These are phyloP conservation scores for Limnephilus auricula DNA, from an alignment of 2,888 invertebrate species.

Conservation along the genomic window DNA sequence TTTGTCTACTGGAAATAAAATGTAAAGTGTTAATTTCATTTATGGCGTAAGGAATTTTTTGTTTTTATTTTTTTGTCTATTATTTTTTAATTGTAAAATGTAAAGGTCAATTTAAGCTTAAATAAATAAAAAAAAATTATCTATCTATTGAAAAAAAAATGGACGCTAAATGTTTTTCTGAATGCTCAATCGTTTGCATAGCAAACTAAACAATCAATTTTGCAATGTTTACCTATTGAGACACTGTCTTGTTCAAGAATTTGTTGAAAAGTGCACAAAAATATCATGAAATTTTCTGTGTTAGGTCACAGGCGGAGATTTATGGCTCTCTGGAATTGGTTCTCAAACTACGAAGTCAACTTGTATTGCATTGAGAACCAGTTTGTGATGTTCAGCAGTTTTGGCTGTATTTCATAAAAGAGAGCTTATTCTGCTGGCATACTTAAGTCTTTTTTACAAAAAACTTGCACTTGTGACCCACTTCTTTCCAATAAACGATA, in stretches of 20 bases:
- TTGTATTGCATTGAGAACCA: neutral
- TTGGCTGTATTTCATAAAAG: neutral
- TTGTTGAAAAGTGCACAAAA: neutral
- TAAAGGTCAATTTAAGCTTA: no score
- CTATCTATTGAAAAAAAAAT: no score
- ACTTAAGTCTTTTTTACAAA: neutral
- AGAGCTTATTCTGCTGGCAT: neutral
- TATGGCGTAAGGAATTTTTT: no score
- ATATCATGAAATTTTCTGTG: neutral
- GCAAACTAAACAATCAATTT: no score
- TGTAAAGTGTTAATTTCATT: no score
- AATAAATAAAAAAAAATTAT: no score
- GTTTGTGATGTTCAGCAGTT: neutral
- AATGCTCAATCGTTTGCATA: no score
- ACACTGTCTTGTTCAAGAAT: neutral
- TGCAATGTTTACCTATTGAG: no score
- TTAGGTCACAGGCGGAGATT: neutral
- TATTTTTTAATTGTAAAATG: no score
- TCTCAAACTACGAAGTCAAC: neutral
- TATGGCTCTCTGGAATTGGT: neutral
- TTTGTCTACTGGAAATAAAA: no score
- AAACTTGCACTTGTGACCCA: neutral
- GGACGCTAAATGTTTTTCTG: no score
- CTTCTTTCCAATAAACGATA: neutral
- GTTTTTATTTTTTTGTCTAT: no score